Conservation (phyloP, 1,140 invertebrate genomes). For the Subanguina moxae region DNA sequence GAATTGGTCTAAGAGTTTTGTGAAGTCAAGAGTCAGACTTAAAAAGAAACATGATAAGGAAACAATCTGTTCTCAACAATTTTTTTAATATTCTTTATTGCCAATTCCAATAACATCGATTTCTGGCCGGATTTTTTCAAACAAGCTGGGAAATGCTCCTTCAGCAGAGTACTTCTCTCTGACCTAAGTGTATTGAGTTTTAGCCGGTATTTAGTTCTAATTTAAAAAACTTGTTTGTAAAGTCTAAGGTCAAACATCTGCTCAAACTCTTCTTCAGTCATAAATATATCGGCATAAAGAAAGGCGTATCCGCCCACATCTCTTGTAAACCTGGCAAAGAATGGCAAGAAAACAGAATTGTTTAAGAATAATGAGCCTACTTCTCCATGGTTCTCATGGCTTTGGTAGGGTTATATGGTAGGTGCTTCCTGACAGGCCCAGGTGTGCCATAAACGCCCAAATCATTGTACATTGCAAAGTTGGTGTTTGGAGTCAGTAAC, state of each 20-base stretch:
- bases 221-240: constrained; percentile 70
- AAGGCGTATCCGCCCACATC: constrained; percentile 66
- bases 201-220: neutral
- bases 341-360: neutral
- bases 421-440: constrained; percentile 62
- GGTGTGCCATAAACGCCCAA: constrained; percentile 66
- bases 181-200: constrained; percentile 49
- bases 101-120: constrained; percentile 69
- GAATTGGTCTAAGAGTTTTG: too few relatives aligned
- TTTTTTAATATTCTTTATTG: constrained; percentile 46
- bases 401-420: constrained; percentile 63
- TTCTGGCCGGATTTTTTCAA: constrained; percentile 68
- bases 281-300: constrained; percentile 77
- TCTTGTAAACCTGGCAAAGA: constrained; percentile 61
- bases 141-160: constrained; percentile 64
- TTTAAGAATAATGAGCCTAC: constrained; percentile 38
- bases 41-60: too few relatives aligned
- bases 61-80: too few relatives aligned
- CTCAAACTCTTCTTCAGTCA: constrained; percentile 72
- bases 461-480: constrained; percentile 65
- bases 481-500: constrained; percentile 62
- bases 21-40: too few relatives aligned
- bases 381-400: constrained; percentile 65
- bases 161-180: constrained; percentile 63
- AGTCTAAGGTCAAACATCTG: constrained; percentile 75